phyloP scores from a whole-genome alignment of 2,797 vertebrate species.

The Centropyge bicolor region DNA sequence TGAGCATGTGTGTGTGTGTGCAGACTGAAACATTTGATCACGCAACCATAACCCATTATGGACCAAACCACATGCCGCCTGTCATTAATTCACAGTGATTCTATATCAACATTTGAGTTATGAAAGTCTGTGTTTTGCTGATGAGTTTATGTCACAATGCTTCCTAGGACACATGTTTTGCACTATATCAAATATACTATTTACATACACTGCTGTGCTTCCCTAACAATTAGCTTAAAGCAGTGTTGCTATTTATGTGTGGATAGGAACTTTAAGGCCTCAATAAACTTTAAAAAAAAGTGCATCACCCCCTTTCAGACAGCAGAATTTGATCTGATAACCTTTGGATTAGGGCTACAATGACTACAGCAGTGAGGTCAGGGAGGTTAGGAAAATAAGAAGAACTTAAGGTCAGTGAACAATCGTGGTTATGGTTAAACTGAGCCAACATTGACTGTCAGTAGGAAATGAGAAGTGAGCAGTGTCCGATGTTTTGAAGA shows the following conservation, averaged over 20 bases:
- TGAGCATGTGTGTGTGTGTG: conserved; percentile 15
- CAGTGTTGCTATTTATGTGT: neutral
- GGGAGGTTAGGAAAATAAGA: neutral
- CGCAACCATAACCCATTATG: conserved; percentile 31
- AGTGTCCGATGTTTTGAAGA: neutral
- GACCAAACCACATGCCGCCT: conserved; percentile 32
- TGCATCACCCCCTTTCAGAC: neutral
- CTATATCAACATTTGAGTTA: conserved; percentile 27
- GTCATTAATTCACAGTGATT: conserved; percentile 37
- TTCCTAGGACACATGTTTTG: neutral
- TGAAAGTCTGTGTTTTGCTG: conserved; percentile 15
- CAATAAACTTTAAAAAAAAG: neutral
- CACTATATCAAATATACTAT: neutral
- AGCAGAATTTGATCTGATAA: neutral
- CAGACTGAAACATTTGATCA: conserved; percentile 26
- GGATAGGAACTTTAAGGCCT: neutral
- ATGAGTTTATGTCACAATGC: neutral
- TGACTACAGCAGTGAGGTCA: neutral
- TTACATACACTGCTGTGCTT: neutral
- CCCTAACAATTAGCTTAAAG: neutral
- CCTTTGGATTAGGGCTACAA: neutral
- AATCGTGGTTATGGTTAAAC: neutral
- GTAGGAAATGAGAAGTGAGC: neutral
- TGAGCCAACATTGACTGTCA: neutral
- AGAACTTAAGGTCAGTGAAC: neutral